Evolutionary conservation across 1,140 invertebrate genomes (phyloP).

Genomic region (Globodera rostochiensis): DNA sequence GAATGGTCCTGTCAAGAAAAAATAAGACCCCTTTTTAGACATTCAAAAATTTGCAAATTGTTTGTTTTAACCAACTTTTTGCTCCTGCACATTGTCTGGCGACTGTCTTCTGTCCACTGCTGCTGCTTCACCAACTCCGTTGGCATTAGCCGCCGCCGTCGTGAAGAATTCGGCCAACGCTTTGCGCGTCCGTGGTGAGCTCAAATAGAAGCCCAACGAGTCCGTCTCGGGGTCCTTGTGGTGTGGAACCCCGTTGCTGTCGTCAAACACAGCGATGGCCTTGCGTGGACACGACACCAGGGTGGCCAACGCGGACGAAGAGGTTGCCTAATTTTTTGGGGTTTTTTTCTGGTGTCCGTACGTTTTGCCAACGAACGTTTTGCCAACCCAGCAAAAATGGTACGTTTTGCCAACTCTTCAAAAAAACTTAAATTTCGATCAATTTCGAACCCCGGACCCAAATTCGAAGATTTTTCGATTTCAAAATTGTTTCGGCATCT

Average conservation of each 20-base stretch:
- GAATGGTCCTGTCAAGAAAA: too few species aligned
- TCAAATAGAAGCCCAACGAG: slow-evolving; percentile 43
- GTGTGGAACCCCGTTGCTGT: slow-evolving; percentile 14
- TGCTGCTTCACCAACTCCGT: background rate
- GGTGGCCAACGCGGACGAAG: slow-evolving; percentile 11
- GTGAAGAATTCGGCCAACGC: slow-evolving; percentile 11
- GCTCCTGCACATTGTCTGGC: background rate
- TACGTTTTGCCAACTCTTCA: too few species aligned
- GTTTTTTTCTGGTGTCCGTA: too few species aligned
- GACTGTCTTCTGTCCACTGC: background rate
- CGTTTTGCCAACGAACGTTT: too few species aligned
- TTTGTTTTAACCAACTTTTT: background rate
- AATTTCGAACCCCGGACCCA: too few species aligned
- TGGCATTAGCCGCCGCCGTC: background rate
- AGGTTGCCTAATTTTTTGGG: slow-evolving; percentile 6
- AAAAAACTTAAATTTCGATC: too few species aligned
- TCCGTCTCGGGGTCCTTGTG: slow-evolving; percentile 41
- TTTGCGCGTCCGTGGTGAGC: slow-evolving; percentile 27
- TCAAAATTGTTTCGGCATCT: too few species aligned
- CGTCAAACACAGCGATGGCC: slow-evolving; percentile 7
- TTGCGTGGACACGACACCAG: slow-evolving; percentile 13
- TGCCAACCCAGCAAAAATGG: too few species aligned
- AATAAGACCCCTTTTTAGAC: too few species aligned
- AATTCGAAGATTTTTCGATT: too few species aligned
- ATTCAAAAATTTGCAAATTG: background rate